These are phyloP conservation scores for Rutilus rutilus DNA, from an alignment of 2,113 vertebrate species.

Conservation along the genomic window DNA sequence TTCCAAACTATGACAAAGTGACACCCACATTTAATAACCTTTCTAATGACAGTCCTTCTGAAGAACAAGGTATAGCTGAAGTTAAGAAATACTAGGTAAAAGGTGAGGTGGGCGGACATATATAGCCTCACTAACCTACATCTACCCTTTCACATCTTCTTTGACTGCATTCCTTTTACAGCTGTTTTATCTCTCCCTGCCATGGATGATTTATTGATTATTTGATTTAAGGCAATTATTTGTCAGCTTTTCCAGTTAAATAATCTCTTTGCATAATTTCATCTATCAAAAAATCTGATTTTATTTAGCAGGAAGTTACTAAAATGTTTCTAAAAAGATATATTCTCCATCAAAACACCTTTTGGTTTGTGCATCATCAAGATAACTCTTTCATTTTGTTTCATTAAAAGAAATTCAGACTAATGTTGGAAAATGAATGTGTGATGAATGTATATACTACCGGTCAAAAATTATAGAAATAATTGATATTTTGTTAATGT, in stretches of 20 bases:
- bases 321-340: background rate
- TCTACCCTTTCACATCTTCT: background rate
- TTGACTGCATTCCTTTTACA: background rate
- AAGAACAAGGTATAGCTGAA: background rate
- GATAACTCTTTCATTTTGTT: background rate
- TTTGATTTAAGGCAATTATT: slow-evolving; percentile 24
- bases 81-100: background rate
- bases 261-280: slow-evolving; percentile 20
- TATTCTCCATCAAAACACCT: background rate
- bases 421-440: background rate
- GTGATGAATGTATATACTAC: too few relatives aligned
- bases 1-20: background rate
- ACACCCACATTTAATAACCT: background rate
- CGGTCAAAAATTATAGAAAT: too few relatives aligned
- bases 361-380: background rate
- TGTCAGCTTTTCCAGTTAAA: background rate
- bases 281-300: background rate
- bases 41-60: background rate
- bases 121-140: background rate
- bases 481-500: too few relatives aligned
- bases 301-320: background rate
- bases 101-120: background rate
- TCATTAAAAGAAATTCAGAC: background rate
- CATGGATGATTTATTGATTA: slow-evolving; percentile 36
- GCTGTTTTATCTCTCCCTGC: background rate